Conservation (phyloP, 2,888 invertebrate genomes). For the Nomada lathburiana region DNA sequence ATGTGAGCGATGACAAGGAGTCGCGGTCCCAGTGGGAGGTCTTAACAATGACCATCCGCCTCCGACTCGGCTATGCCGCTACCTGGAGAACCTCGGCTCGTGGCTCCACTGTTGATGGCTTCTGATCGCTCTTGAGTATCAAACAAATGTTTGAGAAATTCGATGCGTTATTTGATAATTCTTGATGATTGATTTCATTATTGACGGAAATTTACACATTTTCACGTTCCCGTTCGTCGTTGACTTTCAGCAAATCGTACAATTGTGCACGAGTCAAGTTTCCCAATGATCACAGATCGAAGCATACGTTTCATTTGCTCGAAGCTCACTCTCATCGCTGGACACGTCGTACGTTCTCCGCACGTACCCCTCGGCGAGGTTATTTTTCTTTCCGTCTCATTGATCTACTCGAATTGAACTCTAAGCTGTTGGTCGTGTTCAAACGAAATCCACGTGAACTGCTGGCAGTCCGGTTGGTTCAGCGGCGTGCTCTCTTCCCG, state of each 20-base stretch:
- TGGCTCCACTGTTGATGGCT: constrained; percentile 65
- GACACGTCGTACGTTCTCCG: neutral
- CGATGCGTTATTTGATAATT: neutral
- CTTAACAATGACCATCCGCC: constrained; percentile 78
- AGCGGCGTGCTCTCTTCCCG: constrained; percentile 62
- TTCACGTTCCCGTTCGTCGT: neutral
- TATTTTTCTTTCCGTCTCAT: constrained; percentile 36
- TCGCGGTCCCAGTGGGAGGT: constrained; percentile 79
- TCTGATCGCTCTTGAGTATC: constrained; percentile 50
- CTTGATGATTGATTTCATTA: neutral
- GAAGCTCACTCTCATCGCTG: constrained; percentile 1
- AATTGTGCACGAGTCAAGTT: neutral
- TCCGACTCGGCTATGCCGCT: constrained; percentile 71
- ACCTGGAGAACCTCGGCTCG: constrained; percentile 74
- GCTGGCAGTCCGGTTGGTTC: constrained; percentile 59
- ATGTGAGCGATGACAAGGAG: constrained; percentile 81
- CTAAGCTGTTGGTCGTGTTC: constrained; percentile 57
- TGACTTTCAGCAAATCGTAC: neutral
- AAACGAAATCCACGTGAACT: constrained; percentile 69
- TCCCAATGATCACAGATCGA: neutral
- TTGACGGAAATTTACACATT: neutral
- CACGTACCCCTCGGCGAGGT: constrained; percentile 1
- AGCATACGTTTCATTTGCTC: neutral
- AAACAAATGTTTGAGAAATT: constrained; percentile 10
- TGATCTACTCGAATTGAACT: constrained; percentile 63